Percentiles rank a stretch among this genome's conserved stretches.
phyloP scores from a whole-genome alignment of 23 tunicate species.

The Diplosoma virens region DNA sequence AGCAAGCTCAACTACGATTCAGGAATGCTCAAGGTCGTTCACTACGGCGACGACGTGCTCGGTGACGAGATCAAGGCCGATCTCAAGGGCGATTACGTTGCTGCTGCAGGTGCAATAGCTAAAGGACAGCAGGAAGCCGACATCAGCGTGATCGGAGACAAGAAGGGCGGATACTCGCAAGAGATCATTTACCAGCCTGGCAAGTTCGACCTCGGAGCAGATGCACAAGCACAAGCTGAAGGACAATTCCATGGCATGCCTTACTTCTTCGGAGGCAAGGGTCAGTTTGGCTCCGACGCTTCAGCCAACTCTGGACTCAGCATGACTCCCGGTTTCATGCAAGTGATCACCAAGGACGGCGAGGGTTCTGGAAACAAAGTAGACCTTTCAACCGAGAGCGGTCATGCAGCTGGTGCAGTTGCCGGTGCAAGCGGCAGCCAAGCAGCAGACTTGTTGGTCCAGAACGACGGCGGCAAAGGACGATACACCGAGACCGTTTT shows the following conservation, averaged over 20 bases:
- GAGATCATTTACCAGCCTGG: constrained; percentile 7
- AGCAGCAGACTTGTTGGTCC: not conserved
- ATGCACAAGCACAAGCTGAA: not conserved
- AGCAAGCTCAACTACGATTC: constrained; percentile 1
- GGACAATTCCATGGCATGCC: constrained; percentile 1
- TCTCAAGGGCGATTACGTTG: constrained; percentile 4
- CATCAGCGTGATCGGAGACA: constrained; percentile 17
- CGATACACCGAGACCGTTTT: not conserved
- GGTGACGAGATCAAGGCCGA: constrained; percentile 2
- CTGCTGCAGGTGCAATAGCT: not conserved
- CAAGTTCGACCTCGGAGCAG: not conserved
- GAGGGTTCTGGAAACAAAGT: not conserved
- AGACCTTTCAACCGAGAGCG: constrained; percentile 4
- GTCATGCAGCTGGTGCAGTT: constrained; percentile 1
- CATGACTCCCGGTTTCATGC: not conserved
- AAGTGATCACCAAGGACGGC: constrained; percentile 18
- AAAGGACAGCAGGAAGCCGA: not conserved
- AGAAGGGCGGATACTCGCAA: not conserved
- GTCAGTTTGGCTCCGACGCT: not conserved
- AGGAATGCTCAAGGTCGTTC: not conserved
- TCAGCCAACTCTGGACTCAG: not conserved
- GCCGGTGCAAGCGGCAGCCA: constrained; percentile 20
- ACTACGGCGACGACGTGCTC: not conserved
- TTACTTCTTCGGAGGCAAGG: constrained; percentile 15
- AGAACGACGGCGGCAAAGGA: not conserved